Percentiles rank a stretch among this genome's conserved stretches.
These are phyloP conservation scores for Dromococcyx pavoninus DNA, from an alignment of 2,797 vertebrate genomes.

Conservation along the genomic window DNA sequence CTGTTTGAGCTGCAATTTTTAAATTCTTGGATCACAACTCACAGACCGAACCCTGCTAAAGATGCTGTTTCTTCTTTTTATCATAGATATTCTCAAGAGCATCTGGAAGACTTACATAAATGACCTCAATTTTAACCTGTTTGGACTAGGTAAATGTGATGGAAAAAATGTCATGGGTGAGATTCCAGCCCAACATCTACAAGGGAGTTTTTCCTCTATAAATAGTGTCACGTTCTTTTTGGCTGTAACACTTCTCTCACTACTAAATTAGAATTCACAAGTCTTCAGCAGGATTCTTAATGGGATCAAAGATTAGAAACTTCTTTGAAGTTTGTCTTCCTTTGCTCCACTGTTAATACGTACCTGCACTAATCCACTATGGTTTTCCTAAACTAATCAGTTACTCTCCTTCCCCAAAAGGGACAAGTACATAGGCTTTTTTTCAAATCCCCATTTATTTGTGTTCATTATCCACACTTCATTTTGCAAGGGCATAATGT, in stretches of 20 bases:
- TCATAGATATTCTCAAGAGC: neutral
- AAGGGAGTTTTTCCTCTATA: neutral
- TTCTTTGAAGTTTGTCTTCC: constrained; percentile 59
- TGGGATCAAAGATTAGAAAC: constrained; percentile 47
- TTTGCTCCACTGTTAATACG: neutral
- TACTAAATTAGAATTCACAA: constrained; percentile 43
- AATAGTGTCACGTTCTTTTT: neutral
- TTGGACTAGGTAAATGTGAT: neutral
- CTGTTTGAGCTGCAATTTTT: constrained; percentile 26
- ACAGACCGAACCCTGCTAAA: neutral
- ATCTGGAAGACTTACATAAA: constrained; percentile 10
- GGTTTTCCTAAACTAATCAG: constrained; percentile 12
- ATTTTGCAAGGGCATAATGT: constrained; percentile 14
- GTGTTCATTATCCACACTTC: constrained; percentile 22
- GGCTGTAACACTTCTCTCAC: neutral
- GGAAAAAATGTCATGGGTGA: neutral
- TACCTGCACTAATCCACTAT: constrained; percentile 38
- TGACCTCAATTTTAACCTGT: constrained; percentile 36
- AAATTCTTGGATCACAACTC: constrained; percentile 25
- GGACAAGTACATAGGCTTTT: neutral
- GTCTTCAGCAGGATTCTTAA: constrained; percentile 43
- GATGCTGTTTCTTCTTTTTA: neutral
- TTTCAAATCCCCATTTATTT: constrained; percentile 32
- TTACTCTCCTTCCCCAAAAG: neutral
- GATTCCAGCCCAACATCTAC: neutral